Evolutionary conservation across 1,140 invertebrate species (phyloP), one percentile per base, ranked within the genome.

Genomic region (Paraescarpia echinospica): DNA sequence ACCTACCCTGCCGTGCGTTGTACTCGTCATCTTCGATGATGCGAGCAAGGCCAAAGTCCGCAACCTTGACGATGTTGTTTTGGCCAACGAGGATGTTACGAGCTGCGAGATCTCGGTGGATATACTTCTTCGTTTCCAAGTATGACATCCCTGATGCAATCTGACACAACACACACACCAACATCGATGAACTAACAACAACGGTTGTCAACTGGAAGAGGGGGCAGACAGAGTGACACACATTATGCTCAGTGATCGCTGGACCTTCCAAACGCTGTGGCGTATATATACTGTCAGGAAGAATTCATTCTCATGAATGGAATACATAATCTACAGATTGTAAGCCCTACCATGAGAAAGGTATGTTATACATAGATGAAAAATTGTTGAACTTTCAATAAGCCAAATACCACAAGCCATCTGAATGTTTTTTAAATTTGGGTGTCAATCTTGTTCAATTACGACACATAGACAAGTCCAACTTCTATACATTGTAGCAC

Each of bases 131-230:
- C 51, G 98, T 99, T 96, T 99, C 99, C 92, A 99, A 97, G 96
- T 99, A 99, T 18, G 99, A 99, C 99, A 99, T 99, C 93, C 99
- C 99, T 94, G 98, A 97, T 0, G 99, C 99, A 94, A 99, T 99
- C 97, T 99, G 77, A 92, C 41, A 89, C 34, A 59, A 92, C 35
- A 77, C 14, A 51, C n/a, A 41, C 41, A 41, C 12, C 22, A 18
- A 77, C 59, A 27, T 77, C 18, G 4, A 2, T 34, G 90, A 35
- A 6, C 14, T 89, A 33, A n/a, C 33, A 33, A 33, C 33, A n/a
- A 18, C 33, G 4, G 33, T 33, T 0, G 33, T 33, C 88, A 88
- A 34, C 35, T 33, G 18, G 91, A 77, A 35, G 35, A 33, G 33
- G n/a, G n/a, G n/a, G 92, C 31, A 35, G 35, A 12, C n/a, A 35